Evolutionary conservation across 92 coral and sea anemone species (phyloP), one percentile per base, ranked within the genome.

Genomic region (Parazoanthus darwini): DNA sequence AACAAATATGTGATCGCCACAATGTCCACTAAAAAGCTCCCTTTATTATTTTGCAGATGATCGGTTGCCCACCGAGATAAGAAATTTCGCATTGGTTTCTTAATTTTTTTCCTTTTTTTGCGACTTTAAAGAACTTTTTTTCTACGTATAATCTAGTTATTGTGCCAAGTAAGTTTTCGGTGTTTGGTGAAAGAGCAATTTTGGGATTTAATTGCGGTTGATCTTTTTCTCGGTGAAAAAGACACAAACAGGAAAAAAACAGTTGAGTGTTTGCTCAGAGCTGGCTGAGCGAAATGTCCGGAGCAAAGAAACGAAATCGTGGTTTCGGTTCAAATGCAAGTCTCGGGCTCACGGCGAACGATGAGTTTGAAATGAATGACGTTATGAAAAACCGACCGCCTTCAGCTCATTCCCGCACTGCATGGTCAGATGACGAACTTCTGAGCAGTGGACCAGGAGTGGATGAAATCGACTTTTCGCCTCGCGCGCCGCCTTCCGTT

Each of bases 391-490:
- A 82, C 59, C 80, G 93, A 35, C 90, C 93, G 0, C 90, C 90
- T 13, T 91, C 93, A 26, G 74, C 93, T 77, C 88, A 91, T 68
- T 91, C 93, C 25, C 85, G 90, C 59, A 91, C 59, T 33, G 93
- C 93, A 7, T 91, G 93, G 93, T 75, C 89, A 9, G 87, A 84
- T 46, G 90, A 87, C 65, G 83, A 91, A 56, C 72, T 82, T 4
- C 77, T 82, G 70, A 88, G 78, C 65, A 82, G 86, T 35, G 87
- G 56, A 2, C 87, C 79, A 0, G 87, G 87, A 44, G 87, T 73
- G 11, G 90, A 87, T 67, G 93, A 91, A 11, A 26, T 87, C 39
- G 90, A 87, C 70, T 87, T 87, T 70, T 82, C 90, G 1, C 90
- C 88, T 3, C 88, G 90, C 58, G 70, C 85, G 38, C 86, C 84